Evolutionary conservation across 2,888 invertebrate species (phyloP), one percentile per base, ranked within the genome.

Genomic region (Sceliomorpha sp.): DNA sequence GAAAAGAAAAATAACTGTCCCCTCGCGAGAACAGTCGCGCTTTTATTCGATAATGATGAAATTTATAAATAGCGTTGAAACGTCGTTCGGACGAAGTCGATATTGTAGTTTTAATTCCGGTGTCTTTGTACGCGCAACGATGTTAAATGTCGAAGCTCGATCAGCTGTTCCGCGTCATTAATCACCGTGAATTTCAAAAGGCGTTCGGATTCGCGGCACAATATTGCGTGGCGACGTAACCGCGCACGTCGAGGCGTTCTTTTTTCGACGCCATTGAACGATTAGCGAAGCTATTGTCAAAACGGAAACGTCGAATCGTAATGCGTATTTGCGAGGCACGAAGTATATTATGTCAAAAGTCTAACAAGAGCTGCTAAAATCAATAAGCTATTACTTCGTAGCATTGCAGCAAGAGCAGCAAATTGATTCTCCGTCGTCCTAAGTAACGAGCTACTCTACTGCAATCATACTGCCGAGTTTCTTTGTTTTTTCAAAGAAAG

Each of bases 381-480:
- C 58, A 64, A 64, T 64, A 64, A 64, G 39, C 64, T 20, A 58
- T 64, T 58, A 64, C 51, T 66, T 39, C 27, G 45, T 42, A 26
- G 26, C 42, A 40, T 31, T 51, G 64, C 39, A 14, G 44, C 50
- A 58, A 45, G 64, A 64, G 50, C 37, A 24, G 32, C 37, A 58
- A 50, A 64, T 58, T 51, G 64, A 58, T 64, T 64, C 51, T 45
- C 56, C 29, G 55, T 51, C 50, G 55, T 39, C 44, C 31, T 39
- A 50, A 51, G 58, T 51, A 58, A 58, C 64, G 36, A 20, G 36
- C 37, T 31, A 37, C 24, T 48, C 44, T n/a, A n/a, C 56, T 63
- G 27, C 26, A 9, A 47, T 47, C 55, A 13, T 40, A 32, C 17
- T 9, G 40, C 8, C 10, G 27, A 60, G 14, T 39, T 14, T 13